phyloP scores from a whole-genome alignment of 2,797 vertebrate genomes.

The Meda fulgida region DNA sequence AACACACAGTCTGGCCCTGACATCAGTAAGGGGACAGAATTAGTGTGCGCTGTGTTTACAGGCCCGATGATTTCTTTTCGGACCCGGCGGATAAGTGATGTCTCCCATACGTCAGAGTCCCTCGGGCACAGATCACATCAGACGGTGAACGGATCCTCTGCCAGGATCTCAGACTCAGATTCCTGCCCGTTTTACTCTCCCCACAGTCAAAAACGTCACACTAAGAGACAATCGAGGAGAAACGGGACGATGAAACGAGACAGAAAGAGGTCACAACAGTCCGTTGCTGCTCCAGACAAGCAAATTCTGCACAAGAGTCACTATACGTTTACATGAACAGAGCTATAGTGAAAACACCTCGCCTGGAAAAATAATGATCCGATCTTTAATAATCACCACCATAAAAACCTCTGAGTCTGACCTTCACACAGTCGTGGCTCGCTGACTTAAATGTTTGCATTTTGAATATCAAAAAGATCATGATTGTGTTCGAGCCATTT shows the following conservation, averaged over 20 bases:
- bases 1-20: not conserved
- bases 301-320: not conserved
- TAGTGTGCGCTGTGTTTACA: not conserved
- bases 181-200: not conserved
- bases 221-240: not conserved
- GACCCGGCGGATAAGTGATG: not conserved
- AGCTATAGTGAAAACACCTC: not conserved
- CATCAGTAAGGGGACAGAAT: not conserved
- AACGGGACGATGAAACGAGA: not conserved
- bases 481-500: not conserved
- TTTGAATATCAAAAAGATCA: not conserved
- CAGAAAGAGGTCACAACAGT: not conserved
- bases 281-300: not conserved
- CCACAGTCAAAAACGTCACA: not conserved
- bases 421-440: not conserved
- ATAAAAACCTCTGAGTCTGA: not conserved
- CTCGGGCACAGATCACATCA: constrained; percentile 25
- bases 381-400: not conserved
- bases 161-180: not conserved
- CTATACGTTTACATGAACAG: not conserved
- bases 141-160: not conserved
- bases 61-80: not conserved
- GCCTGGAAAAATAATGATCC: not conserved
- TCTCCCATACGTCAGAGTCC: constrained; percentile 45
- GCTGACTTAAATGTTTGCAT: not conserved